Evolutionary conservation across 2,113 vertebrate genomes (phyloP), one percentile per base, ranked within the genome.

Genomic region (Thunnus maccoyii): DNA sequence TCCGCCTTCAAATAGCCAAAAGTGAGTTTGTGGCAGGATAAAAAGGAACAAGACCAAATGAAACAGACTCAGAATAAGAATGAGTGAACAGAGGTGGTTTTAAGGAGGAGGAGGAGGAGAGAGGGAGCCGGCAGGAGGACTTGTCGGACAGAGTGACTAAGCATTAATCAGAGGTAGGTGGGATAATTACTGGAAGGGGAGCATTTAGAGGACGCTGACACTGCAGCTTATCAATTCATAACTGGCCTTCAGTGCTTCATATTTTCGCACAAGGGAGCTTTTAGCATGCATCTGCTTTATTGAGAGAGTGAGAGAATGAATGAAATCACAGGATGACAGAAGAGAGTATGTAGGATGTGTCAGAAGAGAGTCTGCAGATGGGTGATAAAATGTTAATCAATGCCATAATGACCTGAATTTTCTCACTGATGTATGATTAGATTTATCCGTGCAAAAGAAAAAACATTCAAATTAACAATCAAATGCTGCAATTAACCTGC

Each of bases 141-240:
- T 77, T 72, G 83, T 60, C 64, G 41, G 60, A 80, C 44, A 22
- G 17, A 46, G 72, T 83, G 80, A 75, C 81, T 74, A 61, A 68
- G 74, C 79, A 89, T 86, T 86, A 75, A 88, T 86, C 78, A 84
- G 76, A 20, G 5, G 82, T 78, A 73, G 69, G 76, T 66, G 76
- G 78, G 78, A 70, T 92, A 86, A 91, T 89, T 90, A 78, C 76
- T 25, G 20, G 75, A 82, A n/a, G 60, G 90, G 66, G 73, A 47
- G 82, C 80, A 57, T 81, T 92, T 86, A 84, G 80, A 89, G 82
- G 76, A 89, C 36, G 72, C 80, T 85, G 82, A 90, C 78, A 61
- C 76, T 41, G 68, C 86, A 83, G 61, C 56, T 86, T 61, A 86
- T 89, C 30, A 78, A 54, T 47, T 62, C 60, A 52, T 80, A 81